A percentile compares a stretch with the other conserved stretches of the same genome.
Conservation (phyloP, 2,113 vertebrate genomes). For the Shinisaurus crocodilurus region DNA sequence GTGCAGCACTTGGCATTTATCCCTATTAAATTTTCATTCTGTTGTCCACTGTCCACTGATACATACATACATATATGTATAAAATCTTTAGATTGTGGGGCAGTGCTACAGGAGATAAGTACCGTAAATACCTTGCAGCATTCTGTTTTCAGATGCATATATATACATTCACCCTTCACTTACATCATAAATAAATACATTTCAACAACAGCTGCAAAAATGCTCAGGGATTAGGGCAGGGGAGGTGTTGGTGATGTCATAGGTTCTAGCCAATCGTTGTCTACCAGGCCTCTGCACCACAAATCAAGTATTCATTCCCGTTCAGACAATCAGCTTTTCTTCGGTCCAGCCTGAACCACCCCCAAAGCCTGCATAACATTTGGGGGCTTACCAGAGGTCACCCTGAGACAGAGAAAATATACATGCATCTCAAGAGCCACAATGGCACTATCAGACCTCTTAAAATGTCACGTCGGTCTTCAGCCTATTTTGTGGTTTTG, state of each 20-base stretch:
- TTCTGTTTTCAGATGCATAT: neutral
- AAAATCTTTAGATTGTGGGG: neutral
- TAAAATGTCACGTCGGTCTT: conserved; percentile 9
- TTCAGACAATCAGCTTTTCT: neutral
- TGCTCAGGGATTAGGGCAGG: neutral
- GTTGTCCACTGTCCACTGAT: too few relatives aligned
- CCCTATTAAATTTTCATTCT: too few relatives aligned
- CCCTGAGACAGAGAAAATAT: neutral
- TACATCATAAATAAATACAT: neutral
- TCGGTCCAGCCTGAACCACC: neutral
- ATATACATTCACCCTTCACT: neutral
- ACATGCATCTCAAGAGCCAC: neutral
- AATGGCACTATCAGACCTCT: neutral
- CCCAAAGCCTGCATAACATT: neutral
- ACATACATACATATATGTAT: neutral
- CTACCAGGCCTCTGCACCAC: neutral
- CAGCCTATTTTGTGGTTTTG: neutral
- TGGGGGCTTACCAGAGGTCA: rapidly evolving
- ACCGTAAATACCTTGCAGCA: neutral
- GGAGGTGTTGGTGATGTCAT: neutral
- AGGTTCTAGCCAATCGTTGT: neutral
- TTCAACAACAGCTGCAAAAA: neutral
- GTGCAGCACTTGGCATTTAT: too few relatives aligned
- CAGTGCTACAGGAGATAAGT: neutral
- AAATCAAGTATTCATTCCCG: too few relatives aligned